Conservation (phyloP, 2,888 invertebrate genomes). For the Lasioglossum zephyrum region DNA sequence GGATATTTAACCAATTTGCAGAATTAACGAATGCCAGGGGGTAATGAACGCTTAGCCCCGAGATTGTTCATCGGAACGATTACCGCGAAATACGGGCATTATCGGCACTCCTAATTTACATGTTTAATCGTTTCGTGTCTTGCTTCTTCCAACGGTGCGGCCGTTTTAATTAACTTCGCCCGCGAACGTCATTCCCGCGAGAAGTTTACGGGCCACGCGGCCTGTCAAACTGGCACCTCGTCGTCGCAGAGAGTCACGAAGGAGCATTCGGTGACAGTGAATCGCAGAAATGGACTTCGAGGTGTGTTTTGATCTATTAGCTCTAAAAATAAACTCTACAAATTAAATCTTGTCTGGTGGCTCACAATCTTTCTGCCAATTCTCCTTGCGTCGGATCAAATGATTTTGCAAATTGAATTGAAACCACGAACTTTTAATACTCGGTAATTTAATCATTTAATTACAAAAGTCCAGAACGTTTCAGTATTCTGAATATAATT, state of each 20-base stretch:
- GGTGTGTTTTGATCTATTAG: too few species aligned
- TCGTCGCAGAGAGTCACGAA: too few species aligned
- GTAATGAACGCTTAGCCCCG: background rate
- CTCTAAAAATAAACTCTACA: too few species aligned
- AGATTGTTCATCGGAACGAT: background rate
- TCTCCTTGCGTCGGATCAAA: too few species aligned
- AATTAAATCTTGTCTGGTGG: too few species aligned
- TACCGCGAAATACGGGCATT: background rate
- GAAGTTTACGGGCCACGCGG: too few species aligned
- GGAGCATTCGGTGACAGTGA: background rate
- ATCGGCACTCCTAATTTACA: background rate
- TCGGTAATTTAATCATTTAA: too few species aligned
- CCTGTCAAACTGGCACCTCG: too few species aligned
- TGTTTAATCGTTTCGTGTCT: background rate
- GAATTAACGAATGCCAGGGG: slow-evolving; percentile 22
- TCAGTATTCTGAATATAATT: background rate
- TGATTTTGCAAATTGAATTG: too few species aligned
- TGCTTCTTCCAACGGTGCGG: background rate
- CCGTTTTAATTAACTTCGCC: background rate
- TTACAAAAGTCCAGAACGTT: background rate
- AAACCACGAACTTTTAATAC: background rate
- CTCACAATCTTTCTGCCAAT: too few species aligned
- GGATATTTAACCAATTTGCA: slow-evolving; percentile 42
- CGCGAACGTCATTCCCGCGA: too few species aligned
- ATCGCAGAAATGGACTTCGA: background rate